These are phyloP conservation scores for Sinocyclocheilus anshuiensis DNA, from an alignment of 2,113 vertebrate species.

Conservation along the genomic window DNA sequence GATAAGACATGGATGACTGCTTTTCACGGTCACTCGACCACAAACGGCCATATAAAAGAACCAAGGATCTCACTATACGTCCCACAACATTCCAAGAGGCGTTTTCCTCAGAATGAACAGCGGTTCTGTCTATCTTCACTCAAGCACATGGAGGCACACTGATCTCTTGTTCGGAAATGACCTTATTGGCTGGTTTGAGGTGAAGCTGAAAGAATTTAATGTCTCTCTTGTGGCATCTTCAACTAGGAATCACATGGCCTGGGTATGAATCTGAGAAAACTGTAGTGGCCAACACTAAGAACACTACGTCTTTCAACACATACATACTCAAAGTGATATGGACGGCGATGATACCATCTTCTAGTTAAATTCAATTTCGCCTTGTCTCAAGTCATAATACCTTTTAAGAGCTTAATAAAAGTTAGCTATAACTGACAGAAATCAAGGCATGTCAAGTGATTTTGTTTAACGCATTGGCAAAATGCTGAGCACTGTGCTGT, in stretches of 20 bases:
- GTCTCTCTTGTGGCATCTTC: conserved; percentile 29
- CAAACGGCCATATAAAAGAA: conserved; percentile 43
- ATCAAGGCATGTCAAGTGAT: neutral
- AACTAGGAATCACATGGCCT: conserved; percentile 43
- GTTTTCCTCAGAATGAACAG: conserved; percentile 41
- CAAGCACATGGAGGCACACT: conserved; percentile 44
- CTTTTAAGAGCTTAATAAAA: conserved; percentile 3
- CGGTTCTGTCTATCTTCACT: conserved; percentile 47
- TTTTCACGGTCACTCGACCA: conserved; percentile 6
- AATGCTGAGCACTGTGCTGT: neutral
- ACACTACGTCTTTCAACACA: conserved; percentile 44
- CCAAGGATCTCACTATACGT: neutral
- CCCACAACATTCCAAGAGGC: conserved; percentile 41
- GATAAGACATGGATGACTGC: conserved; percentile 5
- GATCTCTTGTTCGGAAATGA: conserved; percentile 52
- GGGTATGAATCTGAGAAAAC: conserved; percentile 30
- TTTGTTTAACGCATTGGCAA: neutral
- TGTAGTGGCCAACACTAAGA: conserved; percentile 6
- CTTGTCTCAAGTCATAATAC: conserved; percentile 6
- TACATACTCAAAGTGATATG: neutral
- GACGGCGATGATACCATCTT: conserved; percentile 40
- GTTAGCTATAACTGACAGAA: neutral
- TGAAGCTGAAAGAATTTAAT: conserved; percentile 30
- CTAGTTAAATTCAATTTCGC: conserved; percentile 53
- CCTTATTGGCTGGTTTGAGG: conserved; percentile 38